Evolutionary conservation across 2,797 vertebrate genomes (phyloP).

Genomic region (Dipus sagitta): DNA sequence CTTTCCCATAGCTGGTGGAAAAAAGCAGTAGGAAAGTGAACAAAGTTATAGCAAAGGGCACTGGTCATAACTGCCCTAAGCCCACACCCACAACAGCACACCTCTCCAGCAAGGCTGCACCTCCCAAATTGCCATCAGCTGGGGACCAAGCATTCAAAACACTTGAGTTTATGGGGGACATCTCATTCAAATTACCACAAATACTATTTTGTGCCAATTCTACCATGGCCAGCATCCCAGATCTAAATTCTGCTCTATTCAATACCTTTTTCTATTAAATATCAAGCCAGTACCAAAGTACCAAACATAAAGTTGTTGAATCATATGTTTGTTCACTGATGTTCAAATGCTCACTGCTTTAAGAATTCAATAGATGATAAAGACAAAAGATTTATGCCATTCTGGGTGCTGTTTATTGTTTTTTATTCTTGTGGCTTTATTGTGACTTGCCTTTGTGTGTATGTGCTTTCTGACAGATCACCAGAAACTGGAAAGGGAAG

Average conservation of each 20-base stretch:
- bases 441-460: conserved; percentile 1
- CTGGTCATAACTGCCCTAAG: too few relatives aligned
- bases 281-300: neutral
- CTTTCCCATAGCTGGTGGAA: too few relatives aligned
- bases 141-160: too few relatives aligned
- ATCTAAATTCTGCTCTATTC: neutral
- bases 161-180: too few relatives aligned
- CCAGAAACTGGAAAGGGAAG: conserved; percentile 98
- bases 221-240: neutral
- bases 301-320: neutral
- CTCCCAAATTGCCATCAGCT: too few relatives aligned
- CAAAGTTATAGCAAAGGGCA: too few relatives aligned
- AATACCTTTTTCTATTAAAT: neutral
- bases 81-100: too few relatives aligned
- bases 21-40: too few relatives aligned
- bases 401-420: neutral
- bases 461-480: conserved; percentile 91
- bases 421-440: conserved; percentile 52
- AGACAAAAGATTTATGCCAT: neutral
- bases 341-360: neutral
- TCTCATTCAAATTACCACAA: too few relatives aligned
- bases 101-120: too few relatives aligned
- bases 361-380: neutral
- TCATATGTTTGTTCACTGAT: neutral
- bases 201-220: neutral